Base-by-base conservation (phyloP, 1,140 invertebrate genomes). In the Zaprionus kolodkinae region DNA sequence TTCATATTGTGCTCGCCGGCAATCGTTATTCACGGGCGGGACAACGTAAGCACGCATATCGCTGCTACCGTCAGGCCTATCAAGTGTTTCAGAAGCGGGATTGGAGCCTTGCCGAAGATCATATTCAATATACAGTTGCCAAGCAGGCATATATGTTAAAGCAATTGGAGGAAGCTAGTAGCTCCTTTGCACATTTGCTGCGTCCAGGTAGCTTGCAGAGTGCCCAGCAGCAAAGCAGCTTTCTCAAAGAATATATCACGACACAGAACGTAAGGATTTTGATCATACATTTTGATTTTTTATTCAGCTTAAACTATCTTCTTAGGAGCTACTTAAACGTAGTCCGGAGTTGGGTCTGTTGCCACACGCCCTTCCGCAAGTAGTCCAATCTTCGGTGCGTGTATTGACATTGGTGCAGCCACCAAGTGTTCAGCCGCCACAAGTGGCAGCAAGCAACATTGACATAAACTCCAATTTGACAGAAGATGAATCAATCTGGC, bases 1-100 rank as follows among this genome's bases (percentile, higher is more conserved):
- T 99, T 92, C 98, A 99, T 89, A 96, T 98, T 94, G 98, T 99
- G 17, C 93, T 99, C 13, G 97, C 98, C 55, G 98, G 98, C 4
- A 97, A 99, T 93, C 94, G 98, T 65, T 99, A 95, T 92, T 96
- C 96, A 4, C 99, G 99, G 93, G 97, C 98, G 12, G 97, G 97
- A 0, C 97, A 98, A 91, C 95, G 96, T 64, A 96, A 95, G 91
- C 98, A 99, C 94, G 97, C 98, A 0, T 94, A 99, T 56, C 94
- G 98, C 72, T 97, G 97, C 82, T 99, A 99, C 90, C 95, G 96
- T 71, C 97, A 98, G 93, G 98, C 98, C 21, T 96, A 97, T 93
- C 97, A 98, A 94, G 96, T 97, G 82, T 93, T 83, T 92, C 94
- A 95, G 77, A 94, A 94, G 54, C 96, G 96, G 84, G 95, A 96